Evolutionary conservation across 2,888 invertebrate species (phyloP).

Genomic region (Dysmachus trigonus): DNA sequence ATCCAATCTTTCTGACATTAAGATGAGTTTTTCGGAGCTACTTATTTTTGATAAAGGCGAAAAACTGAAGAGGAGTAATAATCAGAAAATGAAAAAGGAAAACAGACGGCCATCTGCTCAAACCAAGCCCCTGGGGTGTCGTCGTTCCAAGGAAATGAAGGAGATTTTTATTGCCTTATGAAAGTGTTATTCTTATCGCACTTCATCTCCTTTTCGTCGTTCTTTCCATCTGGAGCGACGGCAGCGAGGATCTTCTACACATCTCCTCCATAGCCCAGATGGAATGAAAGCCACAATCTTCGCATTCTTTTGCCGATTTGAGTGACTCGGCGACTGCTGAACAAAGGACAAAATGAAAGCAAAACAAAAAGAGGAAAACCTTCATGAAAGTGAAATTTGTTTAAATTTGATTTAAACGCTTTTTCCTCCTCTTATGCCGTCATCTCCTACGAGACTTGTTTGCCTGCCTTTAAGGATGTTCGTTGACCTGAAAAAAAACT

Average conservation of each 20-base stretch:
- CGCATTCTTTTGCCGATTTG: not conserved
- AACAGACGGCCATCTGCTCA: not conserved
- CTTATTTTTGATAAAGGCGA: constrained; percentile 14
- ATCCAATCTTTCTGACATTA: constrained; percentile 19
- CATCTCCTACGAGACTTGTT: not conserved
- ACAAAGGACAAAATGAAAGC: constrained; percentile 11
- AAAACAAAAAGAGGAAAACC: not conserved
- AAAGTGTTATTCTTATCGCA: constrained; percentile 32
- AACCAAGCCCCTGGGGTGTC: constrained; percentile 15
- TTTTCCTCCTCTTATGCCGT: not conserved
- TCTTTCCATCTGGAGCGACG: not conserved
- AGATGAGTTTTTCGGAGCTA: constrained; percentile 15
- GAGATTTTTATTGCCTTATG: constrained; percentile 31
- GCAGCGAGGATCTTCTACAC: not conserved
- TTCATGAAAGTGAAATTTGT: constrained; percentile 5
- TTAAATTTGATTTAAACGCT: constrained; percentile 5
- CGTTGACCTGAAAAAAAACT: not conserved
- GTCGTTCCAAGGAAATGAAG: not conserved
- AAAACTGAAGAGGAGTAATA: not conserved
- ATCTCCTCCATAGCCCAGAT: not conserved
- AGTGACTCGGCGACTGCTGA: not conserved
- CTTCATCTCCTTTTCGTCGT: not conserved
- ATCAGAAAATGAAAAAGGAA: not conserved
- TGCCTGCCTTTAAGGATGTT: not conserved
- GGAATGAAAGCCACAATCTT: constrained; percentile 28